phyloP scores from a whole-genome alignment of 1,140 invertebrate species.

The Drosophila rufa region DNA sequence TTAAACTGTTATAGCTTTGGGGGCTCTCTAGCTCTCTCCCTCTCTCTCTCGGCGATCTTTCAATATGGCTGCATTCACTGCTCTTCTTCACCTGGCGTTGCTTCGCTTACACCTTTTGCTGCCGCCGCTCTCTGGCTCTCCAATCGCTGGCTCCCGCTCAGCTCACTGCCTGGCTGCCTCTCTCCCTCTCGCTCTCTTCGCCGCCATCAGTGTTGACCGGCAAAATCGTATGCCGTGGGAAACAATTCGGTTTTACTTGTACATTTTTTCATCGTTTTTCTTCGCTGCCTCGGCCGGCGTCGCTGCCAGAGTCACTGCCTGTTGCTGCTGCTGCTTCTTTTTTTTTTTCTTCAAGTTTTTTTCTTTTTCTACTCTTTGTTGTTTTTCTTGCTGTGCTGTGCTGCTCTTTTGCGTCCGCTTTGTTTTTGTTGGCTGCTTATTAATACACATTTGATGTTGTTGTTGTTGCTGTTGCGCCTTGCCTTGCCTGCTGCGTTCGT shows the following conservation, averaged over 20 bases:
- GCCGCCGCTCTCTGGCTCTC: constrained; percentile 36
- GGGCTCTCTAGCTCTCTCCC: constrained; percentile 40
- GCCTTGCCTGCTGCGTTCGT: constrained; percentile 60
- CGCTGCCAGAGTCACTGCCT: constrained; percentile 28
- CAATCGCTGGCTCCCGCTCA: constrained; percentile 14
- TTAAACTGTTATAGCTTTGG: constrained; percentile 79
- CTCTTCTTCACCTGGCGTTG: constrained; percentile 79
- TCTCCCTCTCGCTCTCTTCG: constrained; percentile 52
- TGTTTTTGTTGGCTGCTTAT: constrained; percentile 77
- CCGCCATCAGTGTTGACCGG: constrained; percentile 84
- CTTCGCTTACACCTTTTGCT: constrained; percentile 76
- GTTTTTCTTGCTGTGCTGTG: constrained; percentile 45
- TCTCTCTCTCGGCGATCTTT: constrained; percentile 46
- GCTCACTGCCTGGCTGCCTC: constrained; percentile 26
- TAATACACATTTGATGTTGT: constrained; percentile 76
- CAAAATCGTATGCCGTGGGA: constrained; percentile 86
- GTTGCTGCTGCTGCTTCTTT: constrained; percentile 50
- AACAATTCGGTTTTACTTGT: constrained; percentile 85
- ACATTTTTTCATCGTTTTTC: constrained; percentile 81
- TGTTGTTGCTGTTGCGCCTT: constrained; percentile 12
- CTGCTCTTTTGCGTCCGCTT: constrained; percentile 75
- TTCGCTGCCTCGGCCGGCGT: constrained; percentile 14
- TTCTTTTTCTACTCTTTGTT: constrained; percentile 30
- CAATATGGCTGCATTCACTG: constrained; percentile 74
- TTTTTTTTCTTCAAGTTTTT: constrained; percentile 36